These are phyloP conservation scores for Sebastes oblongus DNA, from an alignment of 2,797 vertebrate species.

Conservation along the genomic window DNA sequence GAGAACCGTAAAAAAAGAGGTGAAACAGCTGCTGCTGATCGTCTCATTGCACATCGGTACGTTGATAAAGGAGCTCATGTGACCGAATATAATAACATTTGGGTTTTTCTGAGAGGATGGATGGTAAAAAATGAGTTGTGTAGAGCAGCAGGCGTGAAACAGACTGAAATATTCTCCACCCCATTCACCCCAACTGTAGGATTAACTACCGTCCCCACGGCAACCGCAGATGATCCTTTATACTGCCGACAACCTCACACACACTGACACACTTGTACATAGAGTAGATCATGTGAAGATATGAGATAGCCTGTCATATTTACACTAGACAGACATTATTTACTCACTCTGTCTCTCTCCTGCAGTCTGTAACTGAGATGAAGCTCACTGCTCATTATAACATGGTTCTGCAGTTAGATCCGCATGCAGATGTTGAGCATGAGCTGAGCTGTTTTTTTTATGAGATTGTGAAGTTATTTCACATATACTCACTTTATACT, in stretches of 20 bases:
- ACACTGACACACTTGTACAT: background rate
- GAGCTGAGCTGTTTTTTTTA: background rate
- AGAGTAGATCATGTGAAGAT: background rate
- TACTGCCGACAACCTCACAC: background rate
- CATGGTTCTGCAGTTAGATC: background rate
- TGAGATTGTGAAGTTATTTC: background rate
- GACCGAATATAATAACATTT: constrained; percentile 19
- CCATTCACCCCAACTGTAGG: constrained; percentile 23
- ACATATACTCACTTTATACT: background rate
- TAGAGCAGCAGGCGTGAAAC: constrained; percentile 34
- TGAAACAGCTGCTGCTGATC: background rate
- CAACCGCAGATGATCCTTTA: constrained; percentile 40
- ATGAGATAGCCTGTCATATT: background rate
- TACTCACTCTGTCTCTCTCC: background rate
- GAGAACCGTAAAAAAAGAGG: background rate
- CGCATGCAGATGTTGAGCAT: background rate
- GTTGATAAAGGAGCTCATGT: constrained; percentile 5
- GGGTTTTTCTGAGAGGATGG: background rate
- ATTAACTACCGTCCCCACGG: constrained; percentile 59
- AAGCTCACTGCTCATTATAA: background rate
- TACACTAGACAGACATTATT: background rate
- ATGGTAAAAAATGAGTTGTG: constrained; percentile 3
- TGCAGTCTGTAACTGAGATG: background rate
- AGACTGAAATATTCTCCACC: constrained; percentile 36
- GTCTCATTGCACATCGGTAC: background rate